These are phyloP conservation scores for Papilio polytes DNA, from an alignment of 1,140 invertebrate species.

Conservation along the genomic window DNA sequence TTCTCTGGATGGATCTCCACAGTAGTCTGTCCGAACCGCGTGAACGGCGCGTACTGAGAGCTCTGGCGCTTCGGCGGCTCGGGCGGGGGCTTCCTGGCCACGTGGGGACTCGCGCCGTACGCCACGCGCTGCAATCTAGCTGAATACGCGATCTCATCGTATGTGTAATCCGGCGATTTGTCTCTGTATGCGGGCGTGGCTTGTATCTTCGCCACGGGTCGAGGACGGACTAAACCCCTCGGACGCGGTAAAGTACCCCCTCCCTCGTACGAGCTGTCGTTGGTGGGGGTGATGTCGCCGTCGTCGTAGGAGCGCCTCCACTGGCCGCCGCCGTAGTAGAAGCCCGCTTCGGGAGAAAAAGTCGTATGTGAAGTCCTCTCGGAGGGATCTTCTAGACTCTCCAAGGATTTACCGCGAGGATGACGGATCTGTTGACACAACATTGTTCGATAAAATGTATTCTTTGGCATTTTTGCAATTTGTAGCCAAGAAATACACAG, in stretches of 20 bases:
- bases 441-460: neutral
- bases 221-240: conserved; percentile 90
- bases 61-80: conserved; percentile 93
- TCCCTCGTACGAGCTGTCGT: conserved; percentile 89
- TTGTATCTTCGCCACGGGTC: conserved; percentile 93
- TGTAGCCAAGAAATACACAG: conserved; percentile 21
- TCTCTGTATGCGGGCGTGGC: conserved; percentile 85
- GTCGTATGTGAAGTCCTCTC: conserved; percentile 86
- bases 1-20: conserved; percentile 87
- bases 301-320: conserved; percentile 95
- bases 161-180: conserved; percentile 83
- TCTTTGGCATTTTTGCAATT: neutral
- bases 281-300: conserved; percentile 94
- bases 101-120: conserved; percentile 85
- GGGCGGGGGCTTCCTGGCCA: conserved; percentile 90
- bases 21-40: conserved; percentile 84
- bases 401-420: conserved; percentile 92
- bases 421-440: conserved; percentile 85
- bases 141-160: conserved; percentile 82
- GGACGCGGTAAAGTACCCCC: conserved; percentile 94
- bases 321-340: conserved; percentile 83
- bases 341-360: conserved; percentile 84
- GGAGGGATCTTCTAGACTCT: conserved; percentile 90
- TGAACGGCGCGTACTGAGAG: conserved; percentile 83
- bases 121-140: conserved; percentile 76